Base-by-base conservation (phyloP, 2,888 invertebrate species). In the Rhyacophila evoluta region DNA sequence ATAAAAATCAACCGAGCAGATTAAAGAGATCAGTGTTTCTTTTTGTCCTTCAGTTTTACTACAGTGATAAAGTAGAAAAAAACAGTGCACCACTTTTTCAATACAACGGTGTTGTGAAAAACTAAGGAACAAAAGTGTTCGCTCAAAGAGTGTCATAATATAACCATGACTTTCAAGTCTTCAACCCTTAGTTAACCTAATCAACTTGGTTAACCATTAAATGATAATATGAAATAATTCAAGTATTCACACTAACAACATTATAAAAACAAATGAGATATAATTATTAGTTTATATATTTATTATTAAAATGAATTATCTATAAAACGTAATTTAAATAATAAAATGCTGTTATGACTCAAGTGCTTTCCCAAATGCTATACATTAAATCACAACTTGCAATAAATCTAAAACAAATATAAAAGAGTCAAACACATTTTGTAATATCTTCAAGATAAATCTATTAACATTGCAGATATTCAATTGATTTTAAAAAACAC, bases 181-280 rank as follows among this genome's bases (percentile, higher is more conserved):
- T n/a, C n/a, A n/a, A n/a, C n/a, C n/a, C n/a, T n/a, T n/a, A n/a
- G n/a, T n/a, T n/a, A n/a, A n/a, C n/a, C n/a, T n/a, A n/a, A n/a
- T n/a, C n/a, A n/a, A n/a, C n/a, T n/a, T n/a, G n/a, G n/a, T n/a
- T n/a, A n/a, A n/a, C n/a, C n/a, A n/a, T n/a, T n/a, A n/a, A n/a
- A n/a, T n/a, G 6, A 33, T 33, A 33, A 33, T 33, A 55, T 55
- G 19, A 25, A 55, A 55, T 8, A 41, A n/a, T 39, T 15, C 41
- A 41, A 55, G 55, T 55, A 19, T 55, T 55, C 55, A 55, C 55
- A 55, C 55, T 55, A 55, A 55, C 55, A 55, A 19, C 39, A 39
- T 55, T 55, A 55, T 55, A 19, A 55, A 25, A 55, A n/a, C n/a
- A 55, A 55, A 55, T 41, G 4, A 41, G 15, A 41, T 41, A 41